Evolutionary conservation across 1,140 invertebrate species (phyloP), one percentile per base, ranked within the genome.

Genomic region (Drosophila azteca): DNA sequence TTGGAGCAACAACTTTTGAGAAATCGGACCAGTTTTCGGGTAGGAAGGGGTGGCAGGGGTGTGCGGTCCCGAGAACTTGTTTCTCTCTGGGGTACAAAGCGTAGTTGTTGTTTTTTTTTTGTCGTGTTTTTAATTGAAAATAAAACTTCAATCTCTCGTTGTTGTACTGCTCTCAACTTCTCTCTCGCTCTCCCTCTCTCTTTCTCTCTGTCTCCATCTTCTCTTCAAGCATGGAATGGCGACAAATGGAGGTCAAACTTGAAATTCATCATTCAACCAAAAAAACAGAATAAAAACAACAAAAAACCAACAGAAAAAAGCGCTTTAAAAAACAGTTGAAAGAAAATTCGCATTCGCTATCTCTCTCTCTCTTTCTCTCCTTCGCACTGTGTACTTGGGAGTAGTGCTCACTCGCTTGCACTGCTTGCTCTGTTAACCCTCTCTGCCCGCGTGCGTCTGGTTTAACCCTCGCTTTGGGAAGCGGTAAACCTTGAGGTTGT

Each of bases 91-190:
- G 31, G 31, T 35, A 11, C 31, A 35, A 35, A 35, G 31, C n/a
- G n/a, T n/a, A n/a, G n/a, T n/a, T n/a, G 46, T 9, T 50, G 39
- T 44, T 39, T 43, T 13, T 49, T 53, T 59, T 59, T 60, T 59
- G n/a, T n/a, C n/a, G n/a, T n/a, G n/a, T 73, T 77, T 87, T 84
- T 81, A 87, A 87, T 87, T 81, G 65, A 81, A 39, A 39, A 39
- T 39, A 39, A 39, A 39, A 39, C 35, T 39, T 39, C 35, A 39
- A 39, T 39, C 35, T 39, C 35, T 39, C 11, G 35, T 13, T 39
- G 35, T 11, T 13, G 31, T 9, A 9, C 48, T 41, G 29, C 51
- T 63, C 24, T 0, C 31, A 1, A 11, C 6, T 61, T 55, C 45
- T 29, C 51, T n/a, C n/a, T n/a, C n/a, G n/a, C n/a, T n/a, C n/a